These are phyloP conservation scores for Pseudomyrmex sp. DNA, from an alignment of 1,140 invertebrate genomes.

Conservation along the genomic window DNA sequence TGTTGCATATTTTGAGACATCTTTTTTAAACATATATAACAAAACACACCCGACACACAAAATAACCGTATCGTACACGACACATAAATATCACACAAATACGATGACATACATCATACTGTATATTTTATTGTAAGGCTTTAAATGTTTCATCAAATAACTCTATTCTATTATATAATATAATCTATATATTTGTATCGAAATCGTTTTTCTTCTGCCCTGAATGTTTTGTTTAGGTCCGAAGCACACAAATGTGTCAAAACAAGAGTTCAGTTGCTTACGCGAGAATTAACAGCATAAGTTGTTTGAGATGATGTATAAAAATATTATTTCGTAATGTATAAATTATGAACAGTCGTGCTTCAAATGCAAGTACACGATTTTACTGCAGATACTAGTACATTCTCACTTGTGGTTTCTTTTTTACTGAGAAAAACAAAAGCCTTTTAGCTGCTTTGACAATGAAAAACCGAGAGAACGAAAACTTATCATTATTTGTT, in stretches of 20 bases:
- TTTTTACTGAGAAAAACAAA: no score
- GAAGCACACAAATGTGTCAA: slow-evolving; percentile 17
- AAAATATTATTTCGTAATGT: no score
- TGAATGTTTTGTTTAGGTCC: slow-evolving; percentile 63
- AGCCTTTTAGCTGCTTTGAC: no score
- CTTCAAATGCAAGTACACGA: no score
- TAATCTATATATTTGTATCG: slow-evolving; percentile 83
- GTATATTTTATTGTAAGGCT: slow-evolving; percentile 84
- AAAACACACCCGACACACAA: slow-evolving; percentile 41
- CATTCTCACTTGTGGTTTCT: no score
- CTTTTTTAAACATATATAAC: slow-evolving; percentile 62
- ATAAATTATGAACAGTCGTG: no score
- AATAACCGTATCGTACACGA: slow-evolving; percentile 41
- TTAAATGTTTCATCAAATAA: slow-evolving; percentile 84
- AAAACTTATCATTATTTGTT: no score
- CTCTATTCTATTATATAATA: slow-evolving; percentile 82
- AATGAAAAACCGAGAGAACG: no score
- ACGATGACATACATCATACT: slow-evolving; percentile 75
- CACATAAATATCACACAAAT: slow-evolving; percentile 56
- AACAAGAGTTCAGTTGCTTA: slow-evolving; percentile 7
- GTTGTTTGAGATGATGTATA: slow-evolving; percentile 21
- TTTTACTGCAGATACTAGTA: no score
- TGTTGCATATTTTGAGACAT: slow-evolving; percentile 73
- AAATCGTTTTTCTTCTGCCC: slow-evolving; percentile 69
- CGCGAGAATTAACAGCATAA: no score